Conservation (phyloP, 2,113 vertebrate species). For the Lota lota region DNA sequence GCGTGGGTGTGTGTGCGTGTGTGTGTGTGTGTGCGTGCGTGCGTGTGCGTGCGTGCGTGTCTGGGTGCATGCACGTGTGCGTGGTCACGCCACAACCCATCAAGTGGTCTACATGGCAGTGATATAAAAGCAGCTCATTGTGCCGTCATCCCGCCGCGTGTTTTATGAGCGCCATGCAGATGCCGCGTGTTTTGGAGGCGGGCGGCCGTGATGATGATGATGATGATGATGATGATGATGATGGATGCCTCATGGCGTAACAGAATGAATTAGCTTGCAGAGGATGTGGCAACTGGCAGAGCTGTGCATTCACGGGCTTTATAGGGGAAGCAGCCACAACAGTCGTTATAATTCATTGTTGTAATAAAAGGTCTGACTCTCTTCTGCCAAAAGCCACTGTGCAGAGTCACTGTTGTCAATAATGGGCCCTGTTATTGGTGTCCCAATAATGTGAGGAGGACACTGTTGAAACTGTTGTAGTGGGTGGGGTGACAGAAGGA, state of each 20-base stretch:
- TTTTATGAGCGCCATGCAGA: constrained; percentile 37
- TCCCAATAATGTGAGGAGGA: constrained; percentile 24
- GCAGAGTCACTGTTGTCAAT: constrained; percentile 19
- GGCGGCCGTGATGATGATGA: constrained; percentile 1
- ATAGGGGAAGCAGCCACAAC: constrained; percentile 49
- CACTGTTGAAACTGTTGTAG: constrained; percentile 9
- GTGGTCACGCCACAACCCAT: not conserved
- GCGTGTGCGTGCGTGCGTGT: not conserved
- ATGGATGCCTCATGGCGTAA: constrained; percentile 40
- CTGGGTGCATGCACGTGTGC: not conserved
- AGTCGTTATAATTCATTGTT: constrained; percentile 63
- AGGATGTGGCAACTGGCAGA: constrained; percentile 30
- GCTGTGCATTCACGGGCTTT: constrained; percentile 39
- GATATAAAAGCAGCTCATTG: not conserved
- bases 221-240: constrained; percentile 10
- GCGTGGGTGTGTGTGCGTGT: not conserved
- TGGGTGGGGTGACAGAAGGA: not conserved
- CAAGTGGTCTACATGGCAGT: not conserved
- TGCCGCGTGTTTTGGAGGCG: constrained; percentile 29
- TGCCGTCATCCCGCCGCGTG: constrained; percentile 1
- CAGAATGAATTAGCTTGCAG: constrained; percentile 50
- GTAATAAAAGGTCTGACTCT: constrained; percentile 46
- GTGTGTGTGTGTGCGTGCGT: not conserved
- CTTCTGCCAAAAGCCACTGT: constrained; percentile 15
- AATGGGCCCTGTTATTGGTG: constrained; percentile 27